Evolutionary conservation across 2,113 vertebrate species (phyloP).

Genomic region (Zonotrichia leucophrys): DNA sequence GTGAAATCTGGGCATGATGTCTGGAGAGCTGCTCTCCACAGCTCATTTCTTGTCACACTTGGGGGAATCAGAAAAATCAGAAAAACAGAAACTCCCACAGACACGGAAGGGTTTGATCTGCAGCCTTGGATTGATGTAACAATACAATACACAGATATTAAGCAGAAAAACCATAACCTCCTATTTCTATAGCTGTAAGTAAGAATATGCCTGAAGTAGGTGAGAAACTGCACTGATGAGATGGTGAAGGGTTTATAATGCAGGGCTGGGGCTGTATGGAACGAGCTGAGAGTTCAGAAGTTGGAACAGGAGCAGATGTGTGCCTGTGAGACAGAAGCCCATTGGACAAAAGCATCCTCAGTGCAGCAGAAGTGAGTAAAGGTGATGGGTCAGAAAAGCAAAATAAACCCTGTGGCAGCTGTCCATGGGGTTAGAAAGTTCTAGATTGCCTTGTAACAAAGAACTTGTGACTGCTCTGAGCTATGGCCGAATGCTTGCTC

Average conservation of each 20-base stretch:
- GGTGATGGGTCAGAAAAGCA: too few species aligned
- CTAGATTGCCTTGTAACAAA: too few species aligned
- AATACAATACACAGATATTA: neutral
- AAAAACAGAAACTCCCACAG: neutral
- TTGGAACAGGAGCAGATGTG: too few species aligned
- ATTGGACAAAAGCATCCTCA: too few species aligned
- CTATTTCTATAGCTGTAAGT: neutral
- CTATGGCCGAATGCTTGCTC: neutral
- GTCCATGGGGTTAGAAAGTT: too few species aligned
- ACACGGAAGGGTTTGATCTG: neutral
- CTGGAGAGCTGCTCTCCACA: neutral
- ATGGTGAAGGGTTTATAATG: too few species aligned
- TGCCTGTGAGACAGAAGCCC: too few species aligned
- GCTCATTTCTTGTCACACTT: neutral
- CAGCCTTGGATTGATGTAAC: neutral
- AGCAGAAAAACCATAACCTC: neutral
- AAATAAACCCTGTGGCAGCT: too few species aligned
- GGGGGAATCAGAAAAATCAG: neutral
- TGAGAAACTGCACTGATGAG: neutral
- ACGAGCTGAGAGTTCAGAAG: too few species aligned
- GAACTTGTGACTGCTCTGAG: too few species aligned
- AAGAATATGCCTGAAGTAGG: neutral
- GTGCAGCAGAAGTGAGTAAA: too few species aligned
- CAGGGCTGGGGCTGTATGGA: too few species aligned
- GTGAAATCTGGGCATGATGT: neutral